Evolutionary conservation across 2,113 vertebrate species (phyloP), one percentile per base, ranked within the genome.

Genomic region (Tachycineta bicolor): DNA sequence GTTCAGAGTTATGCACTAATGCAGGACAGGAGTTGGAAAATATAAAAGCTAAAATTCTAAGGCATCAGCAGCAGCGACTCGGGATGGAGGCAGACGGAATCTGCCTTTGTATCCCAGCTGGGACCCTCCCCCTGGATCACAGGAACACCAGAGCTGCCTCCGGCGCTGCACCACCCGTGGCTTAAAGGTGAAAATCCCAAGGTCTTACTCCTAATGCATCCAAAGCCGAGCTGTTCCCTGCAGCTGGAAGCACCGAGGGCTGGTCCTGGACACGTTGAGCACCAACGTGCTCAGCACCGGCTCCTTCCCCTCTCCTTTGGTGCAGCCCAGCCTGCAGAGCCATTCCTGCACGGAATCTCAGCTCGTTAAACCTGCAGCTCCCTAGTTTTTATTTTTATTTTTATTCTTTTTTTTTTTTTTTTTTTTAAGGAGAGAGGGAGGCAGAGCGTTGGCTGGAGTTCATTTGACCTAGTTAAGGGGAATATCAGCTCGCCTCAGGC

Each of bases 401-500:
- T 22, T 14, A 29, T 29, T 44, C 26, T 50, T 82, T 74, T 81
- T 86, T 65, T 83, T 16, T 34, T 29, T 44, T 34, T 46, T 82
- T 74, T 81, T 86, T 65, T 83, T 18, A 62, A 60, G 75, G 74
- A 49, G 81, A 68, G 67, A 90, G 33, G 53, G 55, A 93, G 70
- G 29, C 78, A 34, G 74, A 43, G 55, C 6, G 26, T 91, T 93
- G 85, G 89, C 91, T 70, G 81, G 84, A 83, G 93, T 96, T 97
- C 90, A 49, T 96, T 96, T 97, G 96, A 97, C 96, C 96, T 74
- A 96, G 82, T 97, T 96, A 77, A 85, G 95, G 92, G 31, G 94
- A 93, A 91, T 88, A 96, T 69, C 94, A 77, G 78, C 90, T 94
- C 1, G 43, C 95, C 93, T 90, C 33, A 28, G 94, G 96, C 95